phyloP scores from a whole-genome alignment of 2,888 invertebrate species.

The Cerastis leucographa region DNA sequence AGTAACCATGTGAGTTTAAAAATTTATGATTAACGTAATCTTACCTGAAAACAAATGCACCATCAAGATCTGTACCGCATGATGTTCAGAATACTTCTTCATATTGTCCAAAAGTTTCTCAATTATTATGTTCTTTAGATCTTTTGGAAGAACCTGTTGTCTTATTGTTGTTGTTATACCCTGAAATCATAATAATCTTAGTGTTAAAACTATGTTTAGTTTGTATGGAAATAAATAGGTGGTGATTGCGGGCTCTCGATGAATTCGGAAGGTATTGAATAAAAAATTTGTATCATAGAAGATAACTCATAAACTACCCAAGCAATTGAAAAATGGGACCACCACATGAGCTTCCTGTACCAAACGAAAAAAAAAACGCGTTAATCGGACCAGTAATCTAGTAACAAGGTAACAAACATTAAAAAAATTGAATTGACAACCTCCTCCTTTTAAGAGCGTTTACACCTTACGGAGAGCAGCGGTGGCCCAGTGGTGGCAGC shows the following conservation, averaged over 20 bases:
- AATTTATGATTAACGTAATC: neutral
- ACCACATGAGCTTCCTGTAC: too few species aligned
- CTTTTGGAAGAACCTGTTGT: slow-evolving; percentile 84
- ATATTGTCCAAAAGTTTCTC: slow-evolving; percentile 83
- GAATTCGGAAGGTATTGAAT: neutral
- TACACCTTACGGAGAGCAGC: too few species aligned
- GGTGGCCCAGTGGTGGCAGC: too few species aligned
- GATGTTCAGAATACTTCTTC: slow-evolving; percentile 80
- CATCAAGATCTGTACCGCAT: slow-evolving; percentile 84
- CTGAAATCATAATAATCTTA: slow-evolving; percentile 67
- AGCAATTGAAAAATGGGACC: too few species aligned
- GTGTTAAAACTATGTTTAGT: neutral
- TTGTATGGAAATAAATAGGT: neutral
- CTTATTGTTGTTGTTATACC: slow-evolving; percentile 83
- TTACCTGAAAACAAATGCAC: slow-evolving; percentile 87
- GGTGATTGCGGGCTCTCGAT: neutral
- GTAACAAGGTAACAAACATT: too few species aligned
- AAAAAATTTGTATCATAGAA: too few species aligned
- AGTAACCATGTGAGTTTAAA: too few species aligned
- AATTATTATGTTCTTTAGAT: slow-evolving; percentile 82
- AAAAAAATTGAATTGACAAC: too few species aligned
- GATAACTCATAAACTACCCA: too few species aligned
- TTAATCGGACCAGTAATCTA: too few species aligned
- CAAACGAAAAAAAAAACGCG: too few species aligned
- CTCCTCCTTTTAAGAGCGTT: too few species aligned